These are phyloP conservation scores for Eucera pruinosa DNA, from an alignment of 2,888 invertebrate species.

Conservation along the genomic window DNA sequence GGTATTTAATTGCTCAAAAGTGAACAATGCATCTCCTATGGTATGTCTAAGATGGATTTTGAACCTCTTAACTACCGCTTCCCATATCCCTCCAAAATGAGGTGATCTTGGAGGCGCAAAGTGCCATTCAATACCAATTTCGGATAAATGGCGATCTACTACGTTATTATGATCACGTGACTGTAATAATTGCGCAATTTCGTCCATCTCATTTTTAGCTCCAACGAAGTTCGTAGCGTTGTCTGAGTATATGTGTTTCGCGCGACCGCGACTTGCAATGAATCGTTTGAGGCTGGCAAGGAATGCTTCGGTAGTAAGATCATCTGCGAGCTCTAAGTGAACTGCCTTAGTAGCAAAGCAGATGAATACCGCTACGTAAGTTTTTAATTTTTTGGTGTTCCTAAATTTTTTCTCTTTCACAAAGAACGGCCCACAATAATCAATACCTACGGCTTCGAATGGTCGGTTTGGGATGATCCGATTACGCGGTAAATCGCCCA, in stretches of 20 bases:
- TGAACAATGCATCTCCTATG: constrained; percentile 1
- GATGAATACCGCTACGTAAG: background rate
- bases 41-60: background rate
- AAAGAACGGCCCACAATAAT: background rate
- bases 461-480: background rate
- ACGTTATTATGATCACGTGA: background rate
- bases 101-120: constrained; percentile 6
- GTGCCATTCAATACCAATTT: background rate
- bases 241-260: background rate
- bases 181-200: background rate
- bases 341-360: constrained; percentile 1
- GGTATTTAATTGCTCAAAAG: constrained; percentile 13
- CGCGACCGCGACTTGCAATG: background rate
- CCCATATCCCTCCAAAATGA: constrained; percentile 26
- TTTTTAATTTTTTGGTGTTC: background rate
- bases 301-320: constrained; percentile 11
- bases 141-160: background rate
- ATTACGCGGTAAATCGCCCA: background rate
- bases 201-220: background rate
- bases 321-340: constrained; percentile 1
- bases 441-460: background rate
- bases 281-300: background rate
- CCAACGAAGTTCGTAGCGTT: background rate
- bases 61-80: constrained; percentile 4
- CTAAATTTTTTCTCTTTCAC: background rate